Evolutionary conservation across 1,140 invertebrate species (phyloP).

Genomic region (Bombus affinis): DNA sequence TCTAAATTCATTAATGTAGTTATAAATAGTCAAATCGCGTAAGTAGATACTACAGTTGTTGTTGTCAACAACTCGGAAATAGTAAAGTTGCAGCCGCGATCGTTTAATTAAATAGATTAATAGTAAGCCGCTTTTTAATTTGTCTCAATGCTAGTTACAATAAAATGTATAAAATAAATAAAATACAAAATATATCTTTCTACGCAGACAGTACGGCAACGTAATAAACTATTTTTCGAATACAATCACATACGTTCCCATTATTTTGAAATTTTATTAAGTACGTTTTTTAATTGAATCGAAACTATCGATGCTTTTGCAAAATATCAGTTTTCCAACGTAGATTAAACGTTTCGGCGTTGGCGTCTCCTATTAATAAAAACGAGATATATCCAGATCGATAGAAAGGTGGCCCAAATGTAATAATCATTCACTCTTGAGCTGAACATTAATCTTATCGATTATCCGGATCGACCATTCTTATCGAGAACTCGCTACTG

Average conservation of each 20-base stretch:
- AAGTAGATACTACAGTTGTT: no score
- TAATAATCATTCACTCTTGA: slow-evolving; percentile 36
- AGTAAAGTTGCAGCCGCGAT: neutral
- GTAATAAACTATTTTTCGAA: neutral
- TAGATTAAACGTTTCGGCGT: neutral
- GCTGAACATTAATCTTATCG: slow-evolving; percentile 63
- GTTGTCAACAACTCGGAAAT: neutral
- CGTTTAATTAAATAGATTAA: slow-evolving; percentile 8
- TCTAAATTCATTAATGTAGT: neutral
- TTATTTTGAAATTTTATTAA: neutral
- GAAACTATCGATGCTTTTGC: neutral
- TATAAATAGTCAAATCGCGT: slow-evolving; percentile 9
- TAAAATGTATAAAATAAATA: neutral
- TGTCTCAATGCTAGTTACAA: neutral
- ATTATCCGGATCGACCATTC: slow-evolving; percentile 48
- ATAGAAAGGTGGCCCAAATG: slow-evolving; percentile 32
- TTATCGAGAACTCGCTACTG: slow-evolving; percentile 59
- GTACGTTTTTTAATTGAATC: neutral
- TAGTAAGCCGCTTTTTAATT: neutral
- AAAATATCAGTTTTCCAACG: neutral
- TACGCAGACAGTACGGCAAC: neutral
- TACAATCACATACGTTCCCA: neutral
- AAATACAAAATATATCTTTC: neutral
- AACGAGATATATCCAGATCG: neutral
- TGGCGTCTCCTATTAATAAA: neutral